Conservation (phyloP, 2,797 vertebrate genomes). For the Pseudochromis fuscus region DNA sequence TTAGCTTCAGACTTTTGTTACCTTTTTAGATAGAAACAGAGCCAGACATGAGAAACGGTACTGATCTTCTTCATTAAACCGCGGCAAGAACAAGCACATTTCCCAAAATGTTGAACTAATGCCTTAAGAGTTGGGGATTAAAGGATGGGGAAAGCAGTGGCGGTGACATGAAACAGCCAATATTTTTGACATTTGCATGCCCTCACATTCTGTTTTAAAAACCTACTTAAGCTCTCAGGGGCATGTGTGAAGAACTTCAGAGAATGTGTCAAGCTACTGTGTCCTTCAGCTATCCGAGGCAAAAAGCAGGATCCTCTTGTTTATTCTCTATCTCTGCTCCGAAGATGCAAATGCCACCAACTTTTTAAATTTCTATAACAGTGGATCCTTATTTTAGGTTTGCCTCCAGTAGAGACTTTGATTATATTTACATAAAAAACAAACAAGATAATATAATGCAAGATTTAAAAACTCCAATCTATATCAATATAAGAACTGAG, state of each 20-base stretch:
- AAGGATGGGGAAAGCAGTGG: conserved; percentile 26
- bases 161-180: conserved; percentile 47
- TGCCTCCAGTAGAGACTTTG: background rate
- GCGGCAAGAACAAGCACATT: background rate
- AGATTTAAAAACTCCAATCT: conserved; percentile 28
- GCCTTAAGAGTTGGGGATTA: conserved; percentile 14
- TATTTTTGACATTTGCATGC: conserved; percentile 62
- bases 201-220: conserved; percentile 60
- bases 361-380: conserved; percentile 27
- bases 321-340: conserved; percentile 25
- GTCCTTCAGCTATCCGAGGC: conserved; percentile 40
- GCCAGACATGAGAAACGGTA: background rate
- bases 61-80: conserved; percentile 1
- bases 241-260: conserved; percentile 43
- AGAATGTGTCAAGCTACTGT: conserved; percentile 47
- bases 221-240: conserved; percentile 68
- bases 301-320: conserved; percentile 8
- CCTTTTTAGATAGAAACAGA: conserved; percentile 8
- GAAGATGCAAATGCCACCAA: conserved; percentile 14
- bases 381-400: background rate
- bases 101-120: conserved; percentile 12
- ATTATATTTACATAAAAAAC: background rate
- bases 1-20: conserved; percentile 1
- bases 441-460: background rate
- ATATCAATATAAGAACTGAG: conserved; percentile 25